A percentile compares a stretch with the other conserved stretches of the same genome.
Conservation (phyloP, 1,140 invertebrate species). For the Heliconius eleuchia region DNA sequence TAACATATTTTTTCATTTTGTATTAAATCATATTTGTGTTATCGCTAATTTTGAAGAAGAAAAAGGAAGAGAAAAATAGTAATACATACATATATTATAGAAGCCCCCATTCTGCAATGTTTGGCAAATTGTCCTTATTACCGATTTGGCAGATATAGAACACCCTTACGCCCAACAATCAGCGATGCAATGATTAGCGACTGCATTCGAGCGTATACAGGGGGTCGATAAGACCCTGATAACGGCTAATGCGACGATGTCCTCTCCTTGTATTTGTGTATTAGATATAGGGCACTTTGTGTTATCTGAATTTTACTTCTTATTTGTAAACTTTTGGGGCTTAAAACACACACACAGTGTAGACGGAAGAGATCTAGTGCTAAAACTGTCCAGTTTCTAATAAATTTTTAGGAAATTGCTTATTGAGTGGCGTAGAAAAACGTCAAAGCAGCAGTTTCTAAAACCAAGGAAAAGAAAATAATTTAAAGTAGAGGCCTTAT, state of each 20-base stretch:
- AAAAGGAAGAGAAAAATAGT: no score
- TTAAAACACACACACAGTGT: no score
- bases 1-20: no score
- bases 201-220: conserved; percentile 55
- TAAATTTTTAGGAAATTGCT: background rate
- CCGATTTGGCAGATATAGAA: conserved; percentile 56
- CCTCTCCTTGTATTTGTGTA: conserved; percentile 33
- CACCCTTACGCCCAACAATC: conserved; percentile 65
- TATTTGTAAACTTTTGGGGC: no score
- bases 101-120: background rate
- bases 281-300: conserved; percentile 6
- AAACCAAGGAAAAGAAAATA: no score
- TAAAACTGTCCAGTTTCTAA: no score
- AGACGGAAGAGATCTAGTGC: no score
- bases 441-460: no score
- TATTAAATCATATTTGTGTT: no score
- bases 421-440: background rate
- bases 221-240: conserved; percentile 59
- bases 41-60: no score
- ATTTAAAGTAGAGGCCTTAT: no score
- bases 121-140: conserved; percentile 66
- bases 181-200: conserved; percentile 62
- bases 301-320: background rate
- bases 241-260: conserved; percentile 57
- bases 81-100: background rate